Conservation (phyloP, 1,140 invertebrate species). For the Dufourea novaeangliae region DNA sequence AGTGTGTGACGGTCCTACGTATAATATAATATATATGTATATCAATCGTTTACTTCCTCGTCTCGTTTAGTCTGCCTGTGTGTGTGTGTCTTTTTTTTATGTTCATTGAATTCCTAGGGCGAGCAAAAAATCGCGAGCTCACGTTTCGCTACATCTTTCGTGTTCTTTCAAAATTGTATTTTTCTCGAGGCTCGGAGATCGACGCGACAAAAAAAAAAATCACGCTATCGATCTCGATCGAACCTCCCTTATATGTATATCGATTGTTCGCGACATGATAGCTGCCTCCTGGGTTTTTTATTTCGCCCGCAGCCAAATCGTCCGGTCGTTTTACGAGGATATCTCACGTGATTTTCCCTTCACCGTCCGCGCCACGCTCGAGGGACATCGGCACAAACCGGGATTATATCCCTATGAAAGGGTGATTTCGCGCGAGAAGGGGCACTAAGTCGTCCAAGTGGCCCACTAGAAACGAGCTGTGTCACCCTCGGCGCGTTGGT, state of each 20-base stretch:
- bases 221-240: not conserved
- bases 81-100: not conserved
- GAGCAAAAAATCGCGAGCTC: not conserved
- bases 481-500: not conserved
- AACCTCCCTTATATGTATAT: not conserved
- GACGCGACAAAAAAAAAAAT: not conserved
- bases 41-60: constrained; percentile 2
- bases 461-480: not conserved
- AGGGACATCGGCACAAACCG: not conserved
- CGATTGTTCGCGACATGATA: not conserved
- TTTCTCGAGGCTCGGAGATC: not conserved
- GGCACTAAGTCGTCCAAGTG: not conserved
- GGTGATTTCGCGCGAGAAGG: not conserved
- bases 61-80: not conserved
- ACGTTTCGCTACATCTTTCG: not conserved
- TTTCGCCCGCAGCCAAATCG: constrained; percentile 14
- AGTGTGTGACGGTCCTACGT: constrained; percentile 70
- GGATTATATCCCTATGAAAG: not conserved
- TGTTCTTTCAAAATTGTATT: no score
- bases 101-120: not conserved
- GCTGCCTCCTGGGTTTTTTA: not conserved
- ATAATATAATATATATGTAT: constrained; percentile 9
- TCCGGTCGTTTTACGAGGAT: not conserved
- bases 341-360: not conserved
- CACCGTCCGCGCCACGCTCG: not conserved